Evolutionary conservation across 2,888 invertebrate species (phyloP).

Genomic region (Bombylius discolor): DNA sequence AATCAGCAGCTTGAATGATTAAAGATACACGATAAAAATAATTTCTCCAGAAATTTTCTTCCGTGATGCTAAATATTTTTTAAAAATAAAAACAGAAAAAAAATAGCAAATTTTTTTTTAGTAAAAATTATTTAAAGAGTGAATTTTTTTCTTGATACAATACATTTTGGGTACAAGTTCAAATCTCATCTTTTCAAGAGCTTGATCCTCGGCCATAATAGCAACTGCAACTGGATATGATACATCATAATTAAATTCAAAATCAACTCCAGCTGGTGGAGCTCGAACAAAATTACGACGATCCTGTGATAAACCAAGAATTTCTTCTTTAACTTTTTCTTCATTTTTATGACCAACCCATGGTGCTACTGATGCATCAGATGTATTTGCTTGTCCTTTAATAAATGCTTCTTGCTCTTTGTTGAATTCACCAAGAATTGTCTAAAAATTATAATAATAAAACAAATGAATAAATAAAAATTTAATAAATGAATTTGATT

Average conservation of each 20-base stretch:
- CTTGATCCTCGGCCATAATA: slow-evolving; percentile 88
- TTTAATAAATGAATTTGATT: too few species aligned
- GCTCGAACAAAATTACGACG: slow-evolving; percentile 94
- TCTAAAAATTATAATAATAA: slow-evolving; percentile 45
- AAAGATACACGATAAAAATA: slow-evolving; percentile 99
- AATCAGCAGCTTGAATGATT: slow-evolving; percentile 90
- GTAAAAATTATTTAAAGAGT: background rate
- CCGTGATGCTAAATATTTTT: slow-evolving; percentile 58
- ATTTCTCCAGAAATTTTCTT: slow-evolving; percentile 99
- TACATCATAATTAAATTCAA: slow-evolving; percentile 86
- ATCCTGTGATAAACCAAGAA: slow-evolving; percentile 90
- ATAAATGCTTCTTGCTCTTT: slow-evolving; percentile 95
- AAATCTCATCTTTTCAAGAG: slow-evolving; percentile 96
- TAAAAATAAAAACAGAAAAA: background rate
- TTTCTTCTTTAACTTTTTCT: slow-evolving; percentile 86
- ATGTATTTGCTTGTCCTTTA: slow-evolving; percentile 63
- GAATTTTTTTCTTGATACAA: background rate
- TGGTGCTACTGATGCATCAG: slow-evolving; percentile 64
- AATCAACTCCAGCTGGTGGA: slow-evolving; percentile 90
- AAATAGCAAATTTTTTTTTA: background rate
- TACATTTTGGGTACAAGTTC: slow-evolving; percentile 98
- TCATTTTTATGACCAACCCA: slow-evolving; percentile 96
- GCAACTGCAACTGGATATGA: slow-evolving; percentile 88
- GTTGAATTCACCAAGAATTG: slow-evolving; percentile 91
- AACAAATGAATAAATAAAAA: background rate